Base-by-base conservation (phyloP, 2,888 invertebrate species). In the Eupithecia pulchellata region DNA sequence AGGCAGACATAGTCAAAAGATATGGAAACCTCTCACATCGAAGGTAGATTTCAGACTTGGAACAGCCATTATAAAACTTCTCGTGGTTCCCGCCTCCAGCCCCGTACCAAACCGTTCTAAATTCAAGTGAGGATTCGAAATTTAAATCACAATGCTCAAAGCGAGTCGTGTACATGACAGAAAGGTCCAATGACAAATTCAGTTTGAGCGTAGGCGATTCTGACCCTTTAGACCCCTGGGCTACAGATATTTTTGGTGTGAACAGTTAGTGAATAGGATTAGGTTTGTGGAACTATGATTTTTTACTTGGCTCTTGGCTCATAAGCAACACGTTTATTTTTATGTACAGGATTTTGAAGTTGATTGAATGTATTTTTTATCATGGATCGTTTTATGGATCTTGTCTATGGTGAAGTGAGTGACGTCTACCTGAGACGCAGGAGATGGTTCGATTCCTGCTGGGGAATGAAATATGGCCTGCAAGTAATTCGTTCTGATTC, bases 111-210 rank as follows among this genome's bases (percentile, higher is more conserved):
- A 78, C 77, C 81, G 77, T 78, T 82, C 81, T 84, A 84, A 86
- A 87, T 86, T 86, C 86, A 81, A 81, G 84, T 83, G 81, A 83
- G 83, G 82, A 84, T 81, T 78, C 78, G 71, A 78, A 82, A 84
- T 89, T 89, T 86, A 86, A 88, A 88, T 89, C 83, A 87, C 85
- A 88, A 88, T 85, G 83, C 83, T 79, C 77, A 80, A 80, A 83
- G 84, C 73, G 70, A 72, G 62, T 72, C 70, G 75, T 78, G 77
- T 69, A 71, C 66, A 74, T 78, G 77, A 78, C 77, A 76, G 74
- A 70, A 74, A 75, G 75, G 75, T 72, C 69, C 72, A 62, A 71
- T 69, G 74, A 72, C 77, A 76, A 77, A 75, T 75, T 74, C 67
- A 66, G 47, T 60, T 71, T 25, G 68, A 72, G 69, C 65, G 63